Percentiles rank a stretch among this genome's conserved stretches.
Evolutionary conservation across 2,888 invertebrate genomes (phyloP).

Genomic region (Gastracanthus pulcherrimus): DNA sequence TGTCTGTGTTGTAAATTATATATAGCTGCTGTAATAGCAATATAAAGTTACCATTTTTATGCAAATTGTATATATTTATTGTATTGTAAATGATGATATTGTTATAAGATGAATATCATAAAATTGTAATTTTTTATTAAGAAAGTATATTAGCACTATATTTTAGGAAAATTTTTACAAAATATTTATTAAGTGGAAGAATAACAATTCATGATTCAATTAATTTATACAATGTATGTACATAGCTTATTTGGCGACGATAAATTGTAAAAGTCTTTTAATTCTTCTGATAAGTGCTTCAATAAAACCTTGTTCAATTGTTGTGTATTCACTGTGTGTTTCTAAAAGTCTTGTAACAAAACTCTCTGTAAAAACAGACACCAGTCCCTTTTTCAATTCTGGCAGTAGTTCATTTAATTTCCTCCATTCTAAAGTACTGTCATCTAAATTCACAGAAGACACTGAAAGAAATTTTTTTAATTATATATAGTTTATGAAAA

Average conservation of each 20-base stretch:
- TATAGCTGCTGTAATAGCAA: no score
- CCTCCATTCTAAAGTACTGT: conserved; percentile 77
- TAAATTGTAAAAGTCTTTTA: conserved; percentile 89
- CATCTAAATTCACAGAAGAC: conserved; percentile 67
- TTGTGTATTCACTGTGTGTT: conserved; percentile 83
- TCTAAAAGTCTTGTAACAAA: conserved; percentile 87
- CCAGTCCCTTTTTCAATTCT: conserved; percentile 85
- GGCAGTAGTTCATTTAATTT: conserved; percentile 82
- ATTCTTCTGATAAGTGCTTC: conserved; percentile 88
- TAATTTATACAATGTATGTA: conserved; percentile 51
- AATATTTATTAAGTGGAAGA: conserved; percentile 43
- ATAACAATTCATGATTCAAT: conserved; percentile 46
- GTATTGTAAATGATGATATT: no score
- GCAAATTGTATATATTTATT: no score
- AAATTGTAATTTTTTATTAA: background rate
- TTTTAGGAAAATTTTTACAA: conserved; percentile 37
- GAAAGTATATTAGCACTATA: background rate
- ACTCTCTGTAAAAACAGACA: conserved; percentile 87
- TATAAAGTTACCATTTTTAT: no score
- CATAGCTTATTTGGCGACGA: conserved; percentile 79
- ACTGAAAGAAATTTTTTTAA: conserved; percentile 57
- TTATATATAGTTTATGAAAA: background rate
- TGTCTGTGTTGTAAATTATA: background rate
- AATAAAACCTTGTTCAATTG: conserved; percentile 84
- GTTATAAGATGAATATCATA: background rate